These are phyloP conservation scores for Aplidium turbinatum DNA, from an alignment of 23 tunicate species.

Conservation along the genomic window DNA sequence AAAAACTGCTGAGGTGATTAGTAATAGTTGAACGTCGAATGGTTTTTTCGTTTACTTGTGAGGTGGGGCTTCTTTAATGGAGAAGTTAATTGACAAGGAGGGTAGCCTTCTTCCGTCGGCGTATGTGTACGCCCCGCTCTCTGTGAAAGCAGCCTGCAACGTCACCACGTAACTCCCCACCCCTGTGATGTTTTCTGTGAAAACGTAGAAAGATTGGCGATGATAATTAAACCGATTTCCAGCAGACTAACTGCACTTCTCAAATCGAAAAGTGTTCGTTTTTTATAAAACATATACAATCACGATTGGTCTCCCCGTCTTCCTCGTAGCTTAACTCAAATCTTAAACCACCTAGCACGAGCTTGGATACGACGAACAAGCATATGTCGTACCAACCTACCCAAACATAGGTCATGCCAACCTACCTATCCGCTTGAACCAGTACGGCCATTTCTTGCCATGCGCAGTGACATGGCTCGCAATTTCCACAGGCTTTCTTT, in stretches of 20 bases:
- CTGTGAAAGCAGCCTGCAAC: conserved; percentile 56
- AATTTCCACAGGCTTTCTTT: conserved; percentile 39
- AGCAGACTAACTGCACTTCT: too few relatives aligned
- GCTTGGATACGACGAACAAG: too few relatives aligned
- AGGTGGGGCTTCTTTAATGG: conserved; percentile 72
- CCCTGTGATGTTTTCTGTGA: conserved; percentile 64
- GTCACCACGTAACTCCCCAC: conserved; percentile 50
- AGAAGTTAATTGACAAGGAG: conserved; percentile 45
- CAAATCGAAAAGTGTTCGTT: too few relatives aligned
- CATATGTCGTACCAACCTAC: too few relatives aligned
- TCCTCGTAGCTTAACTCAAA: too few relatives aligned
- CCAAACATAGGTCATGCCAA: too few relatives aligned
- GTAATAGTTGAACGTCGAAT: background rate
- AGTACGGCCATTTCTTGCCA: conserved; percentile 59
- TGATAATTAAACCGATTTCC: too few relatives aligned
- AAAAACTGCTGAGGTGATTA: too few relatives aligned
- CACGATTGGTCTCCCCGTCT: too few relatives aligned
- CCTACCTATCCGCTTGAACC: conserved; percentile 81
- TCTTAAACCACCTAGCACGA: too few relatives aligned
- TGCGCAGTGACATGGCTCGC: conserved; percentile 86
- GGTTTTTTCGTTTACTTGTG: conserved; percentile 34
- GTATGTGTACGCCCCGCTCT: conserved; percentile 64
- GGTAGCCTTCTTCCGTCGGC: conserved; percentile 71
- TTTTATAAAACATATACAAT: too few relatives aligned
- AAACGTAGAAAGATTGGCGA: too few relatives aligned